Conservation (phyloP, 2,797 vertebrate genomes). For the Sciaenops ocellatus region DNA sequence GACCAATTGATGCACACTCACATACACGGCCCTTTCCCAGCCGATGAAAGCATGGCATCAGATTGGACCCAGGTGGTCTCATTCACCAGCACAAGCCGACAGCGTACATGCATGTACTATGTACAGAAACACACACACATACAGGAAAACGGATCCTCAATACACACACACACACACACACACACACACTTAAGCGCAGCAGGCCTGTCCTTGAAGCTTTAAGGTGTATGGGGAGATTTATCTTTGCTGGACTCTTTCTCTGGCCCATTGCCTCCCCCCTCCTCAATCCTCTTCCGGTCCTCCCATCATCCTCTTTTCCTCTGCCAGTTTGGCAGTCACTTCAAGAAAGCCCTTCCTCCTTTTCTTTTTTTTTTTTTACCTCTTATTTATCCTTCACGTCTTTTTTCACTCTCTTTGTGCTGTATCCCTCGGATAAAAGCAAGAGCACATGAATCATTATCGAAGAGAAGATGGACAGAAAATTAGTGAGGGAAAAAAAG, state of each 20-base stretch:
- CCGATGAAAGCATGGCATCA: slow-evolving; percentile 62
- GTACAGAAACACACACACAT: slow-evolving; percentile 21
- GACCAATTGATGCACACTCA: slow-evolving; percentile 38
- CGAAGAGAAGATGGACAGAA: slow-evolving; percentile 28
- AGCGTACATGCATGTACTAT: slow-evolving; percentile 7
- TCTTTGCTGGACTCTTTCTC: slow-evolving; percentile 34
- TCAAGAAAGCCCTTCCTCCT: slow-evolving; percentile 18
- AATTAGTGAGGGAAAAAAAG: slow-evolving; percentile 15
- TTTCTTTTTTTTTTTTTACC: not conserved
- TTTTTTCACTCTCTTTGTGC: slow-evolving; percentile 12
- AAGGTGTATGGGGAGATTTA: slow-evolving; percentile 44
- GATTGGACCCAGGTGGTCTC: slow-evolving; percentile 66
- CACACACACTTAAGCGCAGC: slow-evolving; percentile 12
- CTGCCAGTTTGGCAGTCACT: slow-evolving; percentile 35
- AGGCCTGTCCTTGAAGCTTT: slow-evolving; percentile 51
- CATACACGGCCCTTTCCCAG: slow-evolving; percentile 51
- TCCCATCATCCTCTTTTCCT: slow-evolving; percentile 19
- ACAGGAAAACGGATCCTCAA: not conserved
- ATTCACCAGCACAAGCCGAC: slow-evolving; percentile 40
- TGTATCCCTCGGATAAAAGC: slow-evolving; percentile 43
- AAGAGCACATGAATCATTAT: slow-evolving; percentile 34
- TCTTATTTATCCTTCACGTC: not conserved
- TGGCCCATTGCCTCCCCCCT: slow-evolving; percentile 27
- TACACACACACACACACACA: slow-evolving; percentile 23
- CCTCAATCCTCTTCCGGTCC: slow-evolving; percentile 7